A percentile compares a stretch with the other conserved stretches of the same genome.
Conservation (phyloP, 2,113 vertebrate genomes). For the Corythaixoides concolor region DNA sequence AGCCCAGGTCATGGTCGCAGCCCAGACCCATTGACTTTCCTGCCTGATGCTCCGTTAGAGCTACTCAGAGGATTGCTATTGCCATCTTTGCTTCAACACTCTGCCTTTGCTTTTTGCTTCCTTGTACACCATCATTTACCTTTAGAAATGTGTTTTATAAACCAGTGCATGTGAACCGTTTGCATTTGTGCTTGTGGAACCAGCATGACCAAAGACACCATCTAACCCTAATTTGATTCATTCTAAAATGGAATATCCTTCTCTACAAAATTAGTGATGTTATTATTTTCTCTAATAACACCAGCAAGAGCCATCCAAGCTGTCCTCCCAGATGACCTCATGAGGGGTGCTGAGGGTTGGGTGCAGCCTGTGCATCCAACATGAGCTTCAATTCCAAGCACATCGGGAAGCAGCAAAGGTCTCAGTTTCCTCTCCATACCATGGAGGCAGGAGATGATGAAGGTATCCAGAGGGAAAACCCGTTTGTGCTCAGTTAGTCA, state of each 20-base stretch:
- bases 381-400: neutral
- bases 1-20: neutral
- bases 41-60: neutral
- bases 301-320: accelerated
- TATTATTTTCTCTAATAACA: neutral
- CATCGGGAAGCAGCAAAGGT: accelerated
- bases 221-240: neutral
- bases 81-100: neutral
- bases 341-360: accelerated
- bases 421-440: neutral
- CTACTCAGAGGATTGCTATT: neutral
- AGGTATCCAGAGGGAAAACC: neutral
- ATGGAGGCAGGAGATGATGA: accelerated
- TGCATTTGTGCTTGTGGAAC: neutral
- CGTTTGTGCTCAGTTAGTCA: neutral
- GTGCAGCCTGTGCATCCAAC: accelerated
- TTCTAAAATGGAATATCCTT: neutral
- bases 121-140: neutral
- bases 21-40: neutral
- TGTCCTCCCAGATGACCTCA: neutral
- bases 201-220: neutral
- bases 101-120: neutral
- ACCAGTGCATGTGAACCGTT: neutral
- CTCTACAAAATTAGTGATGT: neutral
- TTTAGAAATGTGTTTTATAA: neutral